Percentiles rank a stretch among this genome's conserved stretches.
Conservation (phyloP, 2,797 vertebrate genomes). For the Harpagifer antarcticus region DNA sequence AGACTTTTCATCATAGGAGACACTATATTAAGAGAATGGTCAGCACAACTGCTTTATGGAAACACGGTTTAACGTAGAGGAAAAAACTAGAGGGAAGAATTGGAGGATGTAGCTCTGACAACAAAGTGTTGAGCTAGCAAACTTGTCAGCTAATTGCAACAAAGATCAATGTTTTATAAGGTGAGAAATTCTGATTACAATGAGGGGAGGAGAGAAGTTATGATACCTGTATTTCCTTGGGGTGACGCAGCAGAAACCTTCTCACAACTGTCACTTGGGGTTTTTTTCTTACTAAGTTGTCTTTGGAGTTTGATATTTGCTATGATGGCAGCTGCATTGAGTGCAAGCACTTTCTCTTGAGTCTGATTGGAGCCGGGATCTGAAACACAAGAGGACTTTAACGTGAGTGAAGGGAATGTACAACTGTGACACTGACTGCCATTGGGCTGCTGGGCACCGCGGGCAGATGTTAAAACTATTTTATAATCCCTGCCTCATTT, state of each 20-base stretch:
- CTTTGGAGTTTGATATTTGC: constrained; percentile 86
- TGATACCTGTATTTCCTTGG: constrained; percentile 69
- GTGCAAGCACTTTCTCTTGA: constrained; percentile 78
- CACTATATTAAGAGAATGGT: neutral
- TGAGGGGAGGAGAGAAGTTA: constrained; percentile 28
- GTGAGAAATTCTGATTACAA: constrained; percentile 28
- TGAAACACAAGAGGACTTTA: constrained; percentile 64
- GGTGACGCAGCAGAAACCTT: constrained; percentile 48
- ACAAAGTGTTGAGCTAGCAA: constrained; percentile 33
- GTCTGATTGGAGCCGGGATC: constrained; percentile 69
- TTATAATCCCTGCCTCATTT: constrained; percentile 35
- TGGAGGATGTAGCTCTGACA: constrained; percentile 19
- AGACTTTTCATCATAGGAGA: neutral
- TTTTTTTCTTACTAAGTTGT: constrained; percentile 75
- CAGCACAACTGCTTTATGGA: neutral
- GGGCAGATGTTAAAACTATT: constrained; percentile 21
- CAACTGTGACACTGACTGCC: constrained; percentile 21
- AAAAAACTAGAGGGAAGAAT: constrained; percentile 1
- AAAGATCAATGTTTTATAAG: constrained; percentile 48
- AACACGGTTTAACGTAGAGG: constrained; percentile 14
- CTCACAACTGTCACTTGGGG: constrained; percentile 37
- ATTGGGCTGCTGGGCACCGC: constrained; percentile 25
- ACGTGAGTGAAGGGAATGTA: constrained; percentile 34
- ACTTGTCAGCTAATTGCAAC: constrained; percentile 28
- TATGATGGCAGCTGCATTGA: constrained; percentile 85